Conservation (phyloP, 2,113 vertebrate species). For the Rhipidura dahli region DNA sequence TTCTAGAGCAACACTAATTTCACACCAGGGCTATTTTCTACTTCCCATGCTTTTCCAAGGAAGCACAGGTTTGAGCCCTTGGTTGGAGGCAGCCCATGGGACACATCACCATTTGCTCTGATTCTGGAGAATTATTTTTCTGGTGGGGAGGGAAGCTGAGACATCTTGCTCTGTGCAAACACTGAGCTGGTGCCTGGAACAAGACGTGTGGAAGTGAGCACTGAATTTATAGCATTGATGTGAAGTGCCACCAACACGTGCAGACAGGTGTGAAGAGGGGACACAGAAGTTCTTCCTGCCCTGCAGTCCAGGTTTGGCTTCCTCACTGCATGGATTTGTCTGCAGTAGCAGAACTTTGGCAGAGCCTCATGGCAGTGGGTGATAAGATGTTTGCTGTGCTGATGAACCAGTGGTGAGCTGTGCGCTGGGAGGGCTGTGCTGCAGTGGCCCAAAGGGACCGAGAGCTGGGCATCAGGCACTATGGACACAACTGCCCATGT, state of each 20-base stretch:
- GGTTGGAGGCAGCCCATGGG: not conserved
- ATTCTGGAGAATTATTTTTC: not conserved
- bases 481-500: not conserved
- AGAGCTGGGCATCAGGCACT: not conserved
- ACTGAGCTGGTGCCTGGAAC: not conserved
- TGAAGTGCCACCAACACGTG: not conserved
- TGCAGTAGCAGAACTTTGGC: not conserved
- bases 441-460: not conserved
- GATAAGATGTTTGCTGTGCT: not conserved
- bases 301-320: not conserved
- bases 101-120: not conserved
- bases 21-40: not conserved
- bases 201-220: not conserved
- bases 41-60: not conserved
- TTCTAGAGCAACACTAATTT: not conserved
- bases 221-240: not conserved
- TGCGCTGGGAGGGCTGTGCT: not conserved
- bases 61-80: not conserved
- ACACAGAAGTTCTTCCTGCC: not conserved
- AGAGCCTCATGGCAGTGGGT: fast-evolving
- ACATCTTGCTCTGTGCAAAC: not conserved
- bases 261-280: not conserved
- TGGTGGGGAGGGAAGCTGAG: not conserved
- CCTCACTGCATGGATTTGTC: not conserved
- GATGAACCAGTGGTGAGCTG: not conserved